Evolutionary conservation across 2,888 invertebrate species (phyloP).

Genomic region (Netelia inedita): DNA sequence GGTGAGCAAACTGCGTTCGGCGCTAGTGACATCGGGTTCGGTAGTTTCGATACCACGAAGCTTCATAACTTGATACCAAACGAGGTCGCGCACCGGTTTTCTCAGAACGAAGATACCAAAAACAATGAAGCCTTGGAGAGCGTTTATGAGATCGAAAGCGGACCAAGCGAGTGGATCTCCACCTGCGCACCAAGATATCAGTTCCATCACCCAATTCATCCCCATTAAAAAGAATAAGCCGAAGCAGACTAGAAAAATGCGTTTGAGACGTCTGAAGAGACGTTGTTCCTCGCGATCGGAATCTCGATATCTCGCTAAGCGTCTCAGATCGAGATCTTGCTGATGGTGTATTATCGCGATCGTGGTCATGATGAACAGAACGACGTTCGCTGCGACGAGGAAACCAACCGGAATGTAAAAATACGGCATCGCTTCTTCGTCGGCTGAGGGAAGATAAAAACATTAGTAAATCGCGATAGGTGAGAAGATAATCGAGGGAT

Average conservation of each 20-base stretch:
- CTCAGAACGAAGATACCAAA: conserved; percentile 88
- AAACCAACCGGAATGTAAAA: conserved; percentile 88
- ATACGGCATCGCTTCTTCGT: conserved; percentile 87
- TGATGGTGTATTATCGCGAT: conserved; percentile 85
- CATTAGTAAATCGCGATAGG: background rate
- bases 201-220: conserved; percentile 90
- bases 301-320: conserved; percentile 80
- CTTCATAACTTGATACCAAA: conserved; percentile 80
- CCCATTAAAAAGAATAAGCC: conserved; percentile 89
- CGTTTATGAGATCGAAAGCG: conserved; percentile 90
- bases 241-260: conserved; percentile 86
- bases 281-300: conserved; percentile 80
- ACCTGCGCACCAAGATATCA: conserved; percentile 89
- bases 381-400: conserved; percentile 86
- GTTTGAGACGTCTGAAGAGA: conserved; percentile 82
- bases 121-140: conserved; percentile 90
- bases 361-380: conserved; percentile 87
- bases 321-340: conserved; percentile 86
- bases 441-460: conserved; percentile 84
- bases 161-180: conserved; percentile 87
- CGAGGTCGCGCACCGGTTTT: conserved; percentile 78
- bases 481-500: background rate
- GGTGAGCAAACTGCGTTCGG: conserved; percentile 78
- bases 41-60: conserved; percentile 74
- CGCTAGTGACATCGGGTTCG: conserved; percentile 76